These are phyloP conservation scores for Gobio gobio DNA, from an alignment of 2,113 vertebrate genomes.

Conservation along the genomic window DNA sequence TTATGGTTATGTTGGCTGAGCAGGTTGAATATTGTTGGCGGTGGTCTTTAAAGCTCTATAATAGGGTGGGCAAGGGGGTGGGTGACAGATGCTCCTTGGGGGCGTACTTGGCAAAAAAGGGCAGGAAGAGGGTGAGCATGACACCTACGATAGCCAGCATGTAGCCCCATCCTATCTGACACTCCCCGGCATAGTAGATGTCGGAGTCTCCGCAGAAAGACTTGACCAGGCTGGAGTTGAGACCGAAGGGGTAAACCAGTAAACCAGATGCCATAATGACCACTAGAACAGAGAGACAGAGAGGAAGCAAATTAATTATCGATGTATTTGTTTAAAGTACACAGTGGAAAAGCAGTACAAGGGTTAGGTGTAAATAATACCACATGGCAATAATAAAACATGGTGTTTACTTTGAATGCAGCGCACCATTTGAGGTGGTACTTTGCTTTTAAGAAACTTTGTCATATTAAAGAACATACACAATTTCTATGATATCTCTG, in stretches of 20 bases:
- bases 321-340: background rate
- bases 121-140: constrained; percentile 92
- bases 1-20: background rate
- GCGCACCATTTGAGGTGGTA: background rate
- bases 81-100: constrained; percentile 91
- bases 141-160: constrained; percentile 94
- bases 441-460: background rate
- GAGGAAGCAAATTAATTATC: background rate
- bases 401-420: background rate
- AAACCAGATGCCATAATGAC: constrained; percentile 93
- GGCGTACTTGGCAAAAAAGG: constrained; percentile 95
- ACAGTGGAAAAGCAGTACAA: background rate
- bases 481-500: background rate
- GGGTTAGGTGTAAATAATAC: background rate
- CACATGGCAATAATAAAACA: background rate
- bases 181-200: constrained; percentile 90
- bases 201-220: constrained; percentile 87
- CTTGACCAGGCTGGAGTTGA: constrained; percentile 87
- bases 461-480: background rate
- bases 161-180: constrained; percentile 93
- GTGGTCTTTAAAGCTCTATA: constrained; percentile 77
- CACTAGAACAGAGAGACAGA: constrained; percentile 75
- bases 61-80: constrained; percentile 89
- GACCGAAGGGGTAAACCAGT: constrained; percentile 90
- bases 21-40: constrained; percentile 15